Base-by-base conservation (phyloP, 2,888 invertebrate genomes). In the Drosophila neotestacea region DNA sequence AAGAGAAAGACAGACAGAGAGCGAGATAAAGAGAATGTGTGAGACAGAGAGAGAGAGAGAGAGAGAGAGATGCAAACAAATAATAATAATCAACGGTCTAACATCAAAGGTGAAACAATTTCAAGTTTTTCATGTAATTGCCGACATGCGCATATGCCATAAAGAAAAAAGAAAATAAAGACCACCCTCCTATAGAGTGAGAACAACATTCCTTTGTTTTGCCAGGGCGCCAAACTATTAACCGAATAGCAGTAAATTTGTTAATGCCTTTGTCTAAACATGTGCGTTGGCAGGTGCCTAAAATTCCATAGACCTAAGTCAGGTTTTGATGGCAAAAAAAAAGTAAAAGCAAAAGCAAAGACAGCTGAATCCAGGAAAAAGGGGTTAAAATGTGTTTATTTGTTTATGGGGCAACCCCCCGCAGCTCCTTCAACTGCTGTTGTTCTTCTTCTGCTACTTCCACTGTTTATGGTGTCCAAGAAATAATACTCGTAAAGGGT, bases 361-460 rank as follows among this genome's bases (percentile, higher is more conserved):
- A 28, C 44, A 73, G 70, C 62, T 75, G 73, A 67, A 41, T 32
- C 28, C 70, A 61, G 64, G 81, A 50, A 58, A 66, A 89, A 84
- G 74, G 89, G 90, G 90, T 88, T 86, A 79, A 80, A 88, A 88
- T 90, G 86, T 86, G 86, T 86, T 86, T 86, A 90, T 86, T 86
- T 86, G 86, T 86, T 90, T 86, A 90, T 86, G 90, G 80, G 68
- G 62, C 72, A 72, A 54, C 78, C 85, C 76, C 88, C 80, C 80
- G 88, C 68, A 16, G 68, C 27, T 55, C 64, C 42, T 55, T 28
- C 27, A 34, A 27, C 27, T 10, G 3, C 13, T 10, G 13, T 27
- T 6, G 6, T 13, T 11, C 42, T 34, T 6, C n/a, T 42, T 4
- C 27, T 34, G 4, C 47, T 9, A 7, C 10, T 10, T 16, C 22